Base-by-base conservation (phyloP, 2,113 vertebrate species). In the Centropus unirufus region DNA sequence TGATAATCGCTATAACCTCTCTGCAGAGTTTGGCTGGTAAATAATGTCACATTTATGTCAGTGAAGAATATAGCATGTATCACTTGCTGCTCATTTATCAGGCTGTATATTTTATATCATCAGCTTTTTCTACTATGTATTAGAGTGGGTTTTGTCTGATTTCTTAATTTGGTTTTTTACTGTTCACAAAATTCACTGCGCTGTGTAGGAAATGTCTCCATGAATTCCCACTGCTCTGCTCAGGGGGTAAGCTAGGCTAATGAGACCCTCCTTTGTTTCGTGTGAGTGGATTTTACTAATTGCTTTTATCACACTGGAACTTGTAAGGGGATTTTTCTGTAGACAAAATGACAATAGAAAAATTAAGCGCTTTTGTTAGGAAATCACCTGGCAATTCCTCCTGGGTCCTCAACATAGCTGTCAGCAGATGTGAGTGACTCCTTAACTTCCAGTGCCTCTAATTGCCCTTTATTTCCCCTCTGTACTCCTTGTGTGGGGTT, bases 201-300 rank as follows among this genome's bases (percentile, higher is more conserved):
- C 24, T 78, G 14, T 81, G 1, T 62, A 77, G 47, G 49, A 90
- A 39, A 72, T 93, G 68, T 84, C 89, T 61, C 72, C 68, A 10
- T 64, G 68, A 93, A 91, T 95, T 95, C 91, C 93, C 91, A 61
- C 81, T 68, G 69, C 86, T 89, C 73, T 87, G 64, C 83, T 87
- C 61, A 61, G 57, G 47, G 39, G 22, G 24, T 81, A 68, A 78
- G 73, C 32, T 75, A 40, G 27, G 42, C 89, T 97, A 89, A 79
- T 87, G 91, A 93, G 81, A 92, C 77, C 62, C 27, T 68, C 86
- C 90, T 64, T 88, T 93, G 83, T 81, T 95, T 88, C 92, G 72
- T 95, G 68, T 95, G 83, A 96, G 66, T 91, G 74, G 46, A 61
- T 89, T 95, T 94, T 92, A 44, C 91, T 95, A 87, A 96, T 93